Percentiles rank a stretch among this genome's conserved stretches.
Evolutionary conservation across 2,113 vertebrate species (phyloP).

Genomic region (Gorsachius goisagi): DNA sequence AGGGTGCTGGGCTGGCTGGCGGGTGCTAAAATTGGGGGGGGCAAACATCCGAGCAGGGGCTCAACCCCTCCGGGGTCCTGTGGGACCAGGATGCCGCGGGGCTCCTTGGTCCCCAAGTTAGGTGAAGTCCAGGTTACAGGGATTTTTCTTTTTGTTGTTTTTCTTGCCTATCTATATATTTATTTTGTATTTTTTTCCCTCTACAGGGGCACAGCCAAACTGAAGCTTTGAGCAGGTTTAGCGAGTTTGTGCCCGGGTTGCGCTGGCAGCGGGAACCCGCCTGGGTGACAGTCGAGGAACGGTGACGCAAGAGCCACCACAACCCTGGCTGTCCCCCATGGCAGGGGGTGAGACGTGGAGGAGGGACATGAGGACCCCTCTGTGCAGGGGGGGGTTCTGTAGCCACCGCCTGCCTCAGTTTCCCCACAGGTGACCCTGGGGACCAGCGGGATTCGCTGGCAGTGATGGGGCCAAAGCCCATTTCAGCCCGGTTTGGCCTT

Average conservation of each 20-base stretch:
- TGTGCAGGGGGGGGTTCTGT: fast-evolving
- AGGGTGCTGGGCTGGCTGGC: background rate
- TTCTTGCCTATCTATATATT: background rate
- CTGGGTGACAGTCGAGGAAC: background rate
- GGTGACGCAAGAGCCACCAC: background rate
- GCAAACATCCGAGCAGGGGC: background rate
- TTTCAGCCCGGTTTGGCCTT: background rate
- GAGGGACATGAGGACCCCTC: background rate
- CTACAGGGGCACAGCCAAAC: background rate
- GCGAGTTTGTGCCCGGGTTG: background rate
- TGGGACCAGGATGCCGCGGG: fast-evolving
- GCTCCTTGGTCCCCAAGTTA: fast-evolving
- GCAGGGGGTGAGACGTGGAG: fast-evolving
- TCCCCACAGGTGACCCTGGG: background rate
- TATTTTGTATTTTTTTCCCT: background rate
- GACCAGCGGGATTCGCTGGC: background rate
- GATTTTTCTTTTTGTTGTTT: background rate
- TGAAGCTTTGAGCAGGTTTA: conserved; percentile 16
- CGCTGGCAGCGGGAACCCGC: background rate
- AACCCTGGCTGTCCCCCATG: background rate
- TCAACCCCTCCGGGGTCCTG: fast-evolving
- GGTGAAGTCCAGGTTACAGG: background rate
- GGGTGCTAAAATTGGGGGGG: too few relatives aligned
- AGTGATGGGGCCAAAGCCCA: background rate
- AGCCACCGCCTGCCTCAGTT: background rate